phyloP scores from a whole-genome alignment of 2,797 vertebrate species.

The Halcyon chelicuti region DNA sequence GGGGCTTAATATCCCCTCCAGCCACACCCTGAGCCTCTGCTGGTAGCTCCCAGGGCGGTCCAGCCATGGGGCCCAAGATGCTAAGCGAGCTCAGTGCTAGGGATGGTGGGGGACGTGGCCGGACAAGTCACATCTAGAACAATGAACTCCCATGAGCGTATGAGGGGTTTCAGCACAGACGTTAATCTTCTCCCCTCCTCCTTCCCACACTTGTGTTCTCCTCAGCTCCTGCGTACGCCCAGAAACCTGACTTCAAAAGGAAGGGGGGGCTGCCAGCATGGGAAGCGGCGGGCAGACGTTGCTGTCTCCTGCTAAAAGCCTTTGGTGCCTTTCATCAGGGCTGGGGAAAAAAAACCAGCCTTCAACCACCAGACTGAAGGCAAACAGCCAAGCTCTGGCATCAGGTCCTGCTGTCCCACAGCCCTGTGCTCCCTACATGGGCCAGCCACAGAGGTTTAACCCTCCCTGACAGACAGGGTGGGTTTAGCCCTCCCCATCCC shows the following conservation, averaged over 20 bases:
- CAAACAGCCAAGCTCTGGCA: background rate
- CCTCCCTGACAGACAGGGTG: background rate
- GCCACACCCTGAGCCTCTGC: background rate
- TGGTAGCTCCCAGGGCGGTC: background rate
- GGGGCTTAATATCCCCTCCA: background rate
- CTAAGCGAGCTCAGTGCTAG: background rate
- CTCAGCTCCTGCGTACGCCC: background rate
- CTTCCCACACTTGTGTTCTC: background rate
- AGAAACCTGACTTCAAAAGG: background rate
- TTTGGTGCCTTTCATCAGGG: background rate
- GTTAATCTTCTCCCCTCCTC: background rate
- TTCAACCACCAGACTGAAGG: background rate
- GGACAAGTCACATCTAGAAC: background rate
- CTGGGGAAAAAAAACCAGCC: background rate
- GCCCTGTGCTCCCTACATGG: background rate
- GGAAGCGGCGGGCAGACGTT: background rate
- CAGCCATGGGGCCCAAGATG: rapidly evolving
- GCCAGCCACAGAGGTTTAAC: background rate
- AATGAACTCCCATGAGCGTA: background rate
- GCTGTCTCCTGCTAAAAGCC: constrained; percentile 39
- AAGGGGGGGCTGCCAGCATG: background rate
- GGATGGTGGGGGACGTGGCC: rapidly evolving
- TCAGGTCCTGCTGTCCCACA: background rate
- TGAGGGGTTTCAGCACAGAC: background rate
- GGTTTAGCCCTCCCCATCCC: background rate